Evolutionary conservation across 1,140 invertebrate genomes (phyloP).

Genomic region (Neodiprion pinetum): DNA sequence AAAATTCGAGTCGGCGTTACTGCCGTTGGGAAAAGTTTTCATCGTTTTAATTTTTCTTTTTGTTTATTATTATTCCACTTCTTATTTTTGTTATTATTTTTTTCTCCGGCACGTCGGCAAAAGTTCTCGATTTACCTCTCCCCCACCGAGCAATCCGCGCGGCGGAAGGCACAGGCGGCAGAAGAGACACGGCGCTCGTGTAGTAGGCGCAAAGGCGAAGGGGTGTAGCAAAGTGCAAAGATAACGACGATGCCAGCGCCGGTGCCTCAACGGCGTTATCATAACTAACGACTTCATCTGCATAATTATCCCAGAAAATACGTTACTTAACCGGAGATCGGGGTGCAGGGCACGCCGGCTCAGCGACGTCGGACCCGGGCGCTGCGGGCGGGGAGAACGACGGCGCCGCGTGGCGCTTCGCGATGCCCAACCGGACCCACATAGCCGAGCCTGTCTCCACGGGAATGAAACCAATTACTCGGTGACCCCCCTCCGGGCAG

Average conservation of each 20-base stretch:
- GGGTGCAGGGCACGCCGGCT: constrained; percentile 32
- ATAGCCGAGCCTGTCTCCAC: constrained; percentile 50
- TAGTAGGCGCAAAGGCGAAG: background rate
- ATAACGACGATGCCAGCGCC: background rate
- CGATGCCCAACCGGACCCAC: constrained; percentile 12
- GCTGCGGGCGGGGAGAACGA: constrained; percentile 22
- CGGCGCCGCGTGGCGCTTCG: background rate
- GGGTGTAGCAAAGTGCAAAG: background rate
- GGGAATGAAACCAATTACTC: constrained; percentile 61
- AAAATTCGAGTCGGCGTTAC: too few species aligned
- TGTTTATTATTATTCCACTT: too few species aligned
- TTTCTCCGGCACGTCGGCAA: background rate
- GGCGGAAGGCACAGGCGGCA: too few species aligned
- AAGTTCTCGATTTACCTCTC: background rate
- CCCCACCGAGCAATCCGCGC: background rate
- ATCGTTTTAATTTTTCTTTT: too few species aligned
- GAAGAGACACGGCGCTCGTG: background rate
- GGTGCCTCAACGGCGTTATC: constrained; percentile 45
- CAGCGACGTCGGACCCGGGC: constrained; percentile 34
- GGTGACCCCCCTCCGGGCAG: constrained; percentile 54
- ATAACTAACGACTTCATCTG: constrained; percentile 59
- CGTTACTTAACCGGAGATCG: constrained; percentile 50
- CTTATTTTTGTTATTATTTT: background rate
- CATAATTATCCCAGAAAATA: constrained; percentile 58
- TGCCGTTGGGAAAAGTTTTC: too few species aligned